phyloP scores from a whole-genome alignment of 2,113 vertebrate species.

The Nannospalax galili region DNA sequence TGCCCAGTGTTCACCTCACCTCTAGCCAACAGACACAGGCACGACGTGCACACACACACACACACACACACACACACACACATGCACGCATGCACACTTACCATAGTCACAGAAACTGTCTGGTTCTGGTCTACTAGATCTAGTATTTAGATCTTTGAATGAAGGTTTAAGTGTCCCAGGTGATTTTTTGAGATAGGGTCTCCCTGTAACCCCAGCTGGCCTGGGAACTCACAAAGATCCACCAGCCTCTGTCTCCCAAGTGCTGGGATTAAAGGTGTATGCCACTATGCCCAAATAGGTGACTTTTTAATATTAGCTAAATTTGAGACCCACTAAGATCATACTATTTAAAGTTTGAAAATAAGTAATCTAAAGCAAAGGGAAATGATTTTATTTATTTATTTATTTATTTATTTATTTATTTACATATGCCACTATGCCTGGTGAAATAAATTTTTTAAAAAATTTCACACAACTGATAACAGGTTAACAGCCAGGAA shows the following conservation, averaged over 20 bases:
- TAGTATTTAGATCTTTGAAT: background rate
- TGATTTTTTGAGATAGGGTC: background rate
- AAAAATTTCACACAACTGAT: background rate
- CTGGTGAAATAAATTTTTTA: background rate
- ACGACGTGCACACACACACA: too few relatives aligned
- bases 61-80: background rate
- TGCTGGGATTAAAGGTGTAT: too few relatives aligned
- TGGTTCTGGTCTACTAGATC: background rate
- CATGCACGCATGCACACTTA: too few relatives aligned
- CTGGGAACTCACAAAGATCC: too few relatives aligned
- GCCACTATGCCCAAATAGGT: too few relatives aligned
- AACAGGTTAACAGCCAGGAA: background rate
- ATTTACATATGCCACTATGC: too few relatives aligned
- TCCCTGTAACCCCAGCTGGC: too few relatives aligned
- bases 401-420: too few relatives aligned
- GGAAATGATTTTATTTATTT: too few relatives aligned
- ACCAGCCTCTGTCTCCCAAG: too few relatives aligned
- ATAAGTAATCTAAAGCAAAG: constrained; percentile 14
- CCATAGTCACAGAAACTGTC: background rate
- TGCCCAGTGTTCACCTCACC: background rate
- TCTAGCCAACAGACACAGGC: too few relatives aligned
- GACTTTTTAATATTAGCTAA: constrained; percentile 12
- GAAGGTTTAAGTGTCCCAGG: background rate
- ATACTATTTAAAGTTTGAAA: constrained; percentile 36
- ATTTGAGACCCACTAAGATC: background rate